Evolutionary conservation across 2,888 invertebrate genomes (phyloP).

Genomic region (Ryuthela nishihirai): DNA sequence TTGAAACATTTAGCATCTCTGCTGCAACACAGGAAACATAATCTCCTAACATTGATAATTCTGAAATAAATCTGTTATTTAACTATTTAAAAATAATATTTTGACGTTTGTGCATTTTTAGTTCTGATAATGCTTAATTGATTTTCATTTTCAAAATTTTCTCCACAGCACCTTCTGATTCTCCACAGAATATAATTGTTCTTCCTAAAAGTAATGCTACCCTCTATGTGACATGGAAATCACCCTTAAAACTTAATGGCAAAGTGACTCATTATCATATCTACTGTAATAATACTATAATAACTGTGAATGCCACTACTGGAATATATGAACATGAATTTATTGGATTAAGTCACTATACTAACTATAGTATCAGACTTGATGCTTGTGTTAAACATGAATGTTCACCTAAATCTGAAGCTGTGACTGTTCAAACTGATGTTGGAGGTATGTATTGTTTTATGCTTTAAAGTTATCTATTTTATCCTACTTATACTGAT

Average conservation of each 20-base stretch:
- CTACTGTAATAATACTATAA: conserved; percentile 6
- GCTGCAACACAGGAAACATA: no score
- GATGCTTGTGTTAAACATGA: conserved; percentile 20
- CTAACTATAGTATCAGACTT: conserved; percentile 13
- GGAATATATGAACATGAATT: background rate
- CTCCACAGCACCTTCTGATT: conserved; percentile 24
- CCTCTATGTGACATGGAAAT: conserved; percentile 17
- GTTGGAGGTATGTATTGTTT: conserved; percentile 14
- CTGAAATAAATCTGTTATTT: no score
- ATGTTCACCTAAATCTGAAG: conserved; percentile 9
- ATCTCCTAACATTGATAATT: no score
- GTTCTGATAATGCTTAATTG: no score
- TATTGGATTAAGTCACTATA: background rate
- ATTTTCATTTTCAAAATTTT: background rate
- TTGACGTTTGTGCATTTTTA: no score
- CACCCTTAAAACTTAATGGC: conserved; percentile 30
- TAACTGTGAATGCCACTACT: no score
- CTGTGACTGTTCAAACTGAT: conserved; percentile 6
- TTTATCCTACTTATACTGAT: no score
- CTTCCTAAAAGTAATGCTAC: background rate
- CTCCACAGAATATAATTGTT: conserved; percentile 16
- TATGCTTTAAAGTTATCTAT: no score
- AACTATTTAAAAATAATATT: no score
- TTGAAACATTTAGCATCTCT: no score
- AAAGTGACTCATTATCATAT: conserved; percentile 26